Conservation (phyloP, 2,113 vertebrate genomes). For the Sclerurus mexicanus region DNA sequence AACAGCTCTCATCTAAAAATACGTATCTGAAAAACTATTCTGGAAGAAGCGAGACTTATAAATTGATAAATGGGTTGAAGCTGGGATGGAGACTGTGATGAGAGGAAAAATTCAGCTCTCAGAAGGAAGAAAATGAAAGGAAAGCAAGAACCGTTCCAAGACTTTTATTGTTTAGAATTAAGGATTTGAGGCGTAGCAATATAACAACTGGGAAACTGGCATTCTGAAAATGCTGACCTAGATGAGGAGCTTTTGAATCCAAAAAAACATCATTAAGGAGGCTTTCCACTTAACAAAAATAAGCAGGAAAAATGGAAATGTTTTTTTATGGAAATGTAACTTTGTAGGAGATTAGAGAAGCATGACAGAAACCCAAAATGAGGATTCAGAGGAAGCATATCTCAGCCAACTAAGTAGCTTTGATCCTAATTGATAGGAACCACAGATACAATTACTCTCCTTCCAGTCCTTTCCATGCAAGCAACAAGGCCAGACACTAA, state of each 20-base stretch:
- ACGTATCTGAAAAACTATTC: constrained; percentile 55
- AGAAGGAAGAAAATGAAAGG: constrained; percentile 40
- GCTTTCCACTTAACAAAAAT: constrained; percentile 21
- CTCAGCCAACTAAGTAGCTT: constrained; percentile 2
- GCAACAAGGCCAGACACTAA: background rate
- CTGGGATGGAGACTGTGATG: constrained; percentile 33
- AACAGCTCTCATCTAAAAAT: constrained; percentile 65
- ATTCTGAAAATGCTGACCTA: constrained; percentile 61
- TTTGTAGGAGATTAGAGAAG: constrained; percentile 42
- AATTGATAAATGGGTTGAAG: constrained; percentile 58
- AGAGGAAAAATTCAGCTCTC: constrained; percentile 37
- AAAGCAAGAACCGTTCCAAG: background rate
- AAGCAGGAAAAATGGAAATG: constrained; percentile 25
- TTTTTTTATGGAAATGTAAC: constrained; percentile 43
- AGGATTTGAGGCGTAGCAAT: background rate
- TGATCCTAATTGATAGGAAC: constrained; percentile 43
- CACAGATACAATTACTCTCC: background rate
- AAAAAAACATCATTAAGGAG: constrained; percentile 35
- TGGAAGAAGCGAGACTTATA: constrained; percentile 40
- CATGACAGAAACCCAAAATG: constrained; percentile 28
- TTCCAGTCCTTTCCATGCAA: background rate
- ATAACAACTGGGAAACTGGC: constrained; percentile 13
- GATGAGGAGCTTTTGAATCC: constrained; percentile 36
- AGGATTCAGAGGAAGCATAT: constrained; percentile 6
- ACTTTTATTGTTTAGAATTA: constrained; percentile 51